These are phyloP conservation scores for Muschampia plurimacula DNA, from an alignment of 2,888 invertebrate species.

Conservation along the genomic window DNA sequence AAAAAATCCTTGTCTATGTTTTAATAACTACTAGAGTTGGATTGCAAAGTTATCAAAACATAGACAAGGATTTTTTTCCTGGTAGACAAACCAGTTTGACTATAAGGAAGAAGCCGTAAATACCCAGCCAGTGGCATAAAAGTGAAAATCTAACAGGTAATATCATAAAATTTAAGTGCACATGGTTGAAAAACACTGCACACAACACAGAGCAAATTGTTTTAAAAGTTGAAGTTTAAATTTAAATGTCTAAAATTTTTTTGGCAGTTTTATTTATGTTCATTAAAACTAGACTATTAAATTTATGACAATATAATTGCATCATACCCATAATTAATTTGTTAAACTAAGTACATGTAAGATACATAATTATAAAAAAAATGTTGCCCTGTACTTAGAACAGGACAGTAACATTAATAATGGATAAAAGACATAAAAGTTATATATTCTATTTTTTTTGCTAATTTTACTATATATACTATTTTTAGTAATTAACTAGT, in stretches of 20 bases:
- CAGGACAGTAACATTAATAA: conserved; percentile 58
- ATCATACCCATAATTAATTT: conserved; percentile 44
- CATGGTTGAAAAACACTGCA: not conserved
- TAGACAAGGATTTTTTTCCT: too few species aligned
- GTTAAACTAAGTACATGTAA: conserved; percentile 36
- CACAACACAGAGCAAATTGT: not conserved
- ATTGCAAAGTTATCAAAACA: conserved; percentile 8
- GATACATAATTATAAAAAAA: conserved; percentile 26
- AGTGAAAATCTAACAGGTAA: not conserved
- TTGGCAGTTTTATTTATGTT: conserved; percentile 15
- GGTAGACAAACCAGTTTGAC: too few species aligned
- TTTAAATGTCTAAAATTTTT: not conserved
- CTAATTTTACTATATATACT: conserved; percentile 62
- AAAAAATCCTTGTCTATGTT: too few species aligned
- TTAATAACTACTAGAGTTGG: conserved; percentile 19
- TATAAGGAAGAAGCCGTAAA: too few species aligned
- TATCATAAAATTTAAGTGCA: not conserved
- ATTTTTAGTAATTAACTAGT: conserved; percentile 64
- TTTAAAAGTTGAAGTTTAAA: not conserved
- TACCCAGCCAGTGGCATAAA: not conserved
- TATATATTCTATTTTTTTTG: conserved; percentile 59
- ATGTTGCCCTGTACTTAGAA: conserved; percentile 55
- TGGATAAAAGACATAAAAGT: conserved; percentile 41
- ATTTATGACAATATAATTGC: conserved; percentile 43
- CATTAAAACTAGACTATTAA: conserved; percentile 16